Base-by-base conservation (phyloP, 2,113 vertebrate species). In the Triplophysa dalaica region DNA sequence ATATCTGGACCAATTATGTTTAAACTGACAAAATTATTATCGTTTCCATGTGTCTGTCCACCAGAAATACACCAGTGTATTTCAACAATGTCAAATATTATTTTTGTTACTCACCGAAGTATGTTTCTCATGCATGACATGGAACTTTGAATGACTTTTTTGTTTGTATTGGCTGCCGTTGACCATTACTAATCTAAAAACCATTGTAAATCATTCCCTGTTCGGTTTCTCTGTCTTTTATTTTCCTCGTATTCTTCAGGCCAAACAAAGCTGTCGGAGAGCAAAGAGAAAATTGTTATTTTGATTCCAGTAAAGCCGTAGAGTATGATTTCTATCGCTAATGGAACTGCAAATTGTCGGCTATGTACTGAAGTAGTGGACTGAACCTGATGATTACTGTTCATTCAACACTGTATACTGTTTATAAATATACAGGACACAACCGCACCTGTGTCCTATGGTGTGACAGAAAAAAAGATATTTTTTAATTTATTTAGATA, bases 21-120 rank as follows among this genome's bases (percentile, higher is more conserved):
- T 64, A 12, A 73, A 81, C 70, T 65, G 70, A 81, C 75, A 56
- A 65, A 54, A 66, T 22, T 22, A 74, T 21, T 52, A 10, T 61
- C 29, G 50, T 54, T 17, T n/a, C 6, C 43, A 45, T 12, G 10
- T 48, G 8, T 62, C 67, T 50, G 68, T 61, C 54, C 50, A 41
- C 50, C 45, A 56, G 22, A 61, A 72, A 48, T 50, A 38, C 33
- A 38, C 33, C 33, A 21, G 65, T 76, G 38, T 38, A 26, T 69
- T n/a, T 29, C 21, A n/a, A 24, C n/a, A 45, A 58, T 65, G n/a
- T 73, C 5, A 16, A 68, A 69, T 17, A 16, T n/a, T 65, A 50
- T 75, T 66, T 75, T 80, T 63, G 29, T 79, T 83, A 66, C 48
- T 52, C 22, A 50, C 63, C 52, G 43, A 54, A 21, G 50, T 66